phyloP scores from a whole-genome alignment of 2,888 invertebrate genomes.

The Stictocephala bisonia region DNA sequence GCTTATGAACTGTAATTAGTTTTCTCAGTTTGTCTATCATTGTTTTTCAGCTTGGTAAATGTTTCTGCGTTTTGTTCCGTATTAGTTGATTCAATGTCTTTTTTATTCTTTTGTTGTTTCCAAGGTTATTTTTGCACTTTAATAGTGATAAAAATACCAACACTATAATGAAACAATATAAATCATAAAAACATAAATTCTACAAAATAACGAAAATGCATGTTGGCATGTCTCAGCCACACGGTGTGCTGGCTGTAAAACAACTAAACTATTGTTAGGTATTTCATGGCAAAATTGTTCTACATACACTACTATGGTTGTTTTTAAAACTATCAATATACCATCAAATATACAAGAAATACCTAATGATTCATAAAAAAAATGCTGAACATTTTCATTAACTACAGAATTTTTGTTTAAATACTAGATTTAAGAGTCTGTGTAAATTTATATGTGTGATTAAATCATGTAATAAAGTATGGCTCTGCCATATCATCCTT shows the following conservation, averaged over 20 bases:
- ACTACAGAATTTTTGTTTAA: background rate
- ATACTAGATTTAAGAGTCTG: background rate
- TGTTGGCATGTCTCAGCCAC: constrained; percentile 24
- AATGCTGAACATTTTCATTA: background rate
- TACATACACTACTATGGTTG: background rate
- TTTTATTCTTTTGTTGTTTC: constrained; percentile 29
- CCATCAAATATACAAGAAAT: background rate
- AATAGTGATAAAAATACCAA: constrained; percentile 21
- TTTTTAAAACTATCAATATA: background rate
- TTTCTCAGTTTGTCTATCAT: constrained; percentile 30
- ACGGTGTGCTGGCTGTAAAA: constrained; percentile 11
- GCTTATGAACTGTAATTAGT: constrained; percentile 43
- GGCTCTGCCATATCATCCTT: background rate
- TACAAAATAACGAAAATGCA: constrained; percentile 28
- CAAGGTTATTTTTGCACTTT: constrained; percentile 36
- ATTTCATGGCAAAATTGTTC: constrained; percentile 5
- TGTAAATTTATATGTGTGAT: background rate
- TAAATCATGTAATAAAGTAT: constrained; percentile 31
- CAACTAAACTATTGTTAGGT: background rate
- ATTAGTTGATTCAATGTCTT: constrained; percentile 36
- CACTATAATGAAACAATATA: background rate
- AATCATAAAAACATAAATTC: background rate
- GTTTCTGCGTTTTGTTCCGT: constrained; percentile 32
- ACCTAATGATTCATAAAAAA: constrained; percentile 15
- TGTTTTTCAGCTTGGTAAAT: constrained; percentile 30